A percentile compares a stretch with the other conserved stretches of the same genome.
Evolutionary conservation across 2,113 vertebrate species (phyloP).

Genomic region (Eira barbara): DNA sequence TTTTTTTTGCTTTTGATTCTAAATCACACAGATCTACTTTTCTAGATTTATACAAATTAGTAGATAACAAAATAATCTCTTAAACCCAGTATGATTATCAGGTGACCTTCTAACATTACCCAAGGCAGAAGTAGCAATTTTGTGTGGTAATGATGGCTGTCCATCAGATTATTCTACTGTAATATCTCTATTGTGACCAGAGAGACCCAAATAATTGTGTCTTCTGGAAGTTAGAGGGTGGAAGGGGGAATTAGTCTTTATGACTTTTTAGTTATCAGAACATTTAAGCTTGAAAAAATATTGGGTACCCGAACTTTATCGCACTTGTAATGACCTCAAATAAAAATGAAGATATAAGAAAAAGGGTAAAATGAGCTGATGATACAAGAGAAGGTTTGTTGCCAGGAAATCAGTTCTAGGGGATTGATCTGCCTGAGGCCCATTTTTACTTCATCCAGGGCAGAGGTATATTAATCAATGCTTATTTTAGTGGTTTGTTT

Average conservation of each 20-base stretch:
- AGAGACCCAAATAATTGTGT: not conserved
- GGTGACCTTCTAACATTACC: not conserved
- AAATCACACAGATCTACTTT: not conserved
- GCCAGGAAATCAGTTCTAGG: not conserved
- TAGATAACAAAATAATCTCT: not conserved
- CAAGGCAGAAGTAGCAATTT: not conserved
- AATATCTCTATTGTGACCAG: not conserved
- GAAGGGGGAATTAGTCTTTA: not conserved
- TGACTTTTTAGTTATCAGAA: not conserved
- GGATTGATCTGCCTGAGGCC: not conserved
- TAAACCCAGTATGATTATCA: not conserved
- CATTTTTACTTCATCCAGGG: not conserved
- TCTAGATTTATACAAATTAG: not conserved
- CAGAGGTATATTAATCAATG: not conserved
- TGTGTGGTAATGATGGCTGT: not conserved
- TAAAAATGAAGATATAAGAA: not conserved
- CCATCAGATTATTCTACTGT: not conserved
- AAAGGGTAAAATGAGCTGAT: not conserved
- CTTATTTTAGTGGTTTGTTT: not conserved
- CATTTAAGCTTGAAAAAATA: not conserved
- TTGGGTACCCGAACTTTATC: not conserved
- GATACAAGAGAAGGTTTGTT: not conserved
- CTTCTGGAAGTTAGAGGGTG: not conserved
- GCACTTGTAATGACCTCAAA: not conserved
- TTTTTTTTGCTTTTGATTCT: not conserved